Percentiles rank a stretch among this genome's conserved stretches.
phyloP scores from a whole-genome alignment of 2,113 vertebrate species.

The Falco punctatus region DNA sequence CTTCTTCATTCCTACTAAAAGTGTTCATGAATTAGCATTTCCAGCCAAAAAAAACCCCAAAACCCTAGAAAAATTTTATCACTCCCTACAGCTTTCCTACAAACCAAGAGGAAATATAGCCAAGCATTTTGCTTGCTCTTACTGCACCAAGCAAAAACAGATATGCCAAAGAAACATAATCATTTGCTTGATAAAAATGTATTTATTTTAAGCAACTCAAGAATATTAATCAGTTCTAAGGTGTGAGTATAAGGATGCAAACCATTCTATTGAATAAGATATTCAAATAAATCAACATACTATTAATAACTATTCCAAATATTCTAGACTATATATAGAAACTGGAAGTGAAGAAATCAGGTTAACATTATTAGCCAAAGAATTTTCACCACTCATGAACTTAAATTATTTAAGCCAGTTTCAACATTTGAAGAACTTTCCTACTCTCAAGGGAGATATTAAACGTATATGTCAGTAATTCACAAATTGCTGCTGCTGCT shows the following conservation, averaged over 20 bases:
- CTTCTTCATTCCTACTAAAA: not conserved
- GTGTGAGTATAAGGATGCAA: not conserved
- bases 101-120: not conserved
- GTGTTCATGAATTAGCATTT: not conserved
- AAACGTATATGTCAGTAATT: not conserved
- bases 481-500: constrained; percentile 44
- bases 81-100: not conserved
- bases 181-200: not conserved
- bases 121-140: not conserved
- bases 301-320: constrained; percentile 29
- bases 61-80: not conserved
- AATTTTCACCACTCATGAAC: constrained; percentile 52
- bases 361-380: constrained; percentile 47
- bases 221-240: not conserved
- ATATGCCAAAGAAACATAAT: not conserved
- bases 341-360: constrained; percentile 33
- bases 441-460: constrained; percentile 29
- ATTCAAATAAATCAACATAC: not conserved
- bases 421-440: constrained; percentile 63
- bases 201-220: not conserved
- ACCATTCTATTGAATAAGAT: not conserved
- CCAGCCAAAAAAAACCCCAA: not conserved
- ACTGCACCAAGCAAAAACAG: not conserved
- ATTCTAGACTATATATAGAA: not conserved
- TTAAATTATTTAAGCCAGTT: constrained; percentile 62